Evolutionary conservation across 2,888 invertebrate species (phyloP).

Genomic region (Alloplasta piceator): DNA sequence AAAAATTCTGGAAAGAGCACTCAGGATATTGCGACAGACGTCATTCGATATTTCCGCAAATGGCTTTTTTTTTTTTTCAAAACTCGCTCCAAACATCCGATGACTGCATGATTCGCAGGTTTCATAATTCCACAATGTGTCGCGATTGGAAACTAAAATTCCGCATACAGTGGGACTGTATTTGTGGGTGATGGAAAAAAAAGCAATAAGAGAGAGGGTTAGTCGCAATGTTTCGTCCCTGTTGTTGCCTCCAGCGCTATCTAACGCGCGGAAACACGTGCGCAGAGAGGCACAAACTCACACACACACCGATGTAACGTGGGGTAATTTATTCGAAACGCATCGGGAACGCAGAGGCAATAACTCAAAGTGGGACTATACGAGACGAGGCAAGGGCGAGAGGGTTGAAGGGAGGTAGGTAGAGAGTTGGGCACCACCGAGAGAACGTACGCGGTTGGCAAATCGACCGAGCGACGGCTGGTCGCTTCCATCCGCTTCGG

Average conservation of each 20-base stretch:
- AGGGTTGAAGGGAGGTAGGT: background rate
- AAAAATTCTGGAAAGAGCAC: constrained; percentile 48
- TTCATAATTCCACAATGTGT: no score
- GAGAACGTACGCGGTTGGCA: constrained; percentile 67
- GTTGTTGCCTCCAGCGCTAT: constrained; percentile 33
- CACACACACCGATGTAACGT: constrained; percentile 3
- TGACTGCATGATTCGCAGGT: constrained; percentile 31
- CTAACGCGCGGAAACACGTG: background rate
- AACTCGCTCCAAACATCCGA: constrained; percentile 51
- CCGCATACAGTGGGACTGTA: background rate
- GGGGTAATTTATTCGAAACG: constrained; percentile 71
- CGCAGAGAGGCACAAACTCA: constrained; percentile 3
- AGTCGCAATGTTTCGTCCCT: constrained; percentile 34
- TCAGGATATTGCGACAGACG: constrained; percentile 64
- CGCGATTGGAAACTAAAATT: no score
- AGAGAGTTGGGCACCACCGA: constrained; percentile 19
- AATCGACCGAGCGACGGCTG: constrained; percentile 70
- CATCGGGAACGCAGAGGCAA: constrained; percentile 73
- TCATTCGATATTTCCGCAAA: constrained; percentile 46
- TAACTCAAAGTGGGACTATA: constrained; percentile 69
- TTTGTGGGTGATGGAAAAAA: background rate
- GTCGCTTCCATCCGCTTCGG: constrained; percentile 45
- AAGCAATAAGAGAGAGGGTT: constrained; percentile 3
- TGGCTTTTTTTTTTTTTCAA: constrained; percentile 21
- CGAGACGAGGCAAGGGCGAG: background rate